Conservation (phyloP, 1,140 invertebrate species). For the Calephelis nemesis region DNA sequence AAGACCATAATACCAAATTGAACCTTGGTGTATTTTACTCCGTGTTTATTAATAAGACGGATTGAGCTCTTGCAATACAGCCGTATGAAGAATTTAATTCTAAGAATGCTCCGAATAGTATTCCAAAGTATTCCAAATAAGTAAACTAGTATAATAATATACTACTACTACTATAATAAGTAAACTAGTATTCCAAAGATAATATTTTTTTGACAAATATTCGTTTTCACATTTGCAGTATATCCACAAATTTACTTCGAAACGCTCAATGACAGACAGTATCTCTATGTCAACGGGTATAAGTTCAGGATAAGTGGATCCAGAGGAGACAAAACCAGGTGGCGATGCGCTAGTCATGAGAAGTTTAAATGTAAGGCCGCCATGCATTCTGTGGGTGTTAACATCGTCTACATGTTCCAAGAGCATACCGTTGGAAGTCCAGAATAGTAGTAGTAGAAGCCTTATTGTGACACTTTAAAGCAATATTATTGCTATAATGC, state of each 20-base stretch:
- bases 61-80: too few species aligned
- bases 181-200: too few species aligned
- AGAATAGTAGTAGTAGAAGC: background rate
- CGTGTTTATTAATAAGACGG: too few species aligned
- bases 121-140: too few species aligned
- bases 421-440: constrained; percentile 24
- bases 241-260: constrained; percentile 31
- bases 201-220: background rate
- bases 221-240: constrained; percentile 17
- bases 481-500: too few species aligned
- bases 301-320: constrained; percentile 46
- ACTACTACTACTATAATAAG: too few species aligned
- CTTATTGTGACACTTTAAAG: too few species aligned
- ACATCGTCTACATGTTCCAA: constrained; percentile 34
- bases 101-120: too few species aligned
- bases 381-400: constrained; percentile 44
- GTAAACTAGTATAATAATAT: too few species aligned
- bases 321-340: constrained; percentile 39
- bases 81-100: too few species aligned
- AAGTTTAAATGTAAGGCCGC: constrained; percentile 46
- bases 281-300: constrained; percentile 39
- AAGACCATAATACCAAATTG: too few species aligned
- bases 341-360: constrained; percentile 56
- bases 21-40: too few species aligned
- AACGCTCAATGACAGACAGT: constrained; percentile 34